Conservation (phyloP, 2,888 invertebrate genomes). For the Zaprionus obscuricornis region DNA sequence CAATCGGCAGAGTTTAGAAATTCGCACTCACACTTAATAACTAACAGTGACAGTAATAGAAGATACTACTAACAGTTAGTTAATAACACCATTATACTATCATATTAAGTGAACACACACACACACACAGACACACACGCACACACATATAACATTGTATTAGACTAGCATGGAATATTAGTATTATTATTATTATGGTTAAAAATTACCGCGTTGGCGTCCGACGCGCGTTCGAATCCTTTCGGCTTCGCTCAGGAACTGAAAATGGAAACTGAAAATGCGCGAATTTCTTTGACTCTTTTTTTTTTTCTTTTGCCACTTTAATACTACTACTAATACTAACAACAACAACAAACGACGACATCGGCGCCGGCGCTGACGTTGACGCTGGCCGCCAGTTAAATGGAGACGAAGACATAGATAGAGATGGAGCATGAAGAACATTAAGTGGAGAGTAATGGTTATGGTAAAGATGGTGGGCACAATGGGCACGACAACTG, state of each 20-base stretch:
- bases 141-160: background rate
- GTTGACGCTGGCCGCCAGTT: constrained; percentile 40
- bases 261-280: constrained; percentile 76
- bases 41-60: too few species aligned
- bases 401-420: constrained; percentile 21
- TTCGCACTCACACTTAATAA: too few species aligned
- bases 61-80: too few species aligned
- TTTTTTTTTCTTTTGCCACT: constrained; percentile 67
- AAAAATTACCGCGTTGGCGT: constrained; percentile 59
- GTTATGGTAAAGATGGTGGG: background rate
- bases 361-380: constrained; percentile 37
- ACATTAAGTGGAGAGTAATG: too few species aligned
- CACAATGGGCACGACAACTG: constrained; percentile 58
- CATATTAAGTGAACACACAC: too few species aligned
- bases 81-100: too few species aligned
- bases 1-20: too few species aligned
- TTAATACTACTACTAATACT: constrained; percentile 43
- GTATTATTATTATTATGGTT: background rate
- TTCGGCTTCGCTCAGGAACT: constrained; percentile 82
- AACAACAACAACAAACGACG: constrained; percentile 10
- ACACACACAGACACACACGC: background rate
- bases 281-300: constrained; percentile 75
- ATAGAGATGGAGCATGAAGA: background rate
- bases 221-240: constrained; percentile 81
- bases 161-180: background rate